Evolutionary conservation across 2,888 invertebrate species (phyloP).

Genomic region (Mechanitis mazaeus): DNA sequence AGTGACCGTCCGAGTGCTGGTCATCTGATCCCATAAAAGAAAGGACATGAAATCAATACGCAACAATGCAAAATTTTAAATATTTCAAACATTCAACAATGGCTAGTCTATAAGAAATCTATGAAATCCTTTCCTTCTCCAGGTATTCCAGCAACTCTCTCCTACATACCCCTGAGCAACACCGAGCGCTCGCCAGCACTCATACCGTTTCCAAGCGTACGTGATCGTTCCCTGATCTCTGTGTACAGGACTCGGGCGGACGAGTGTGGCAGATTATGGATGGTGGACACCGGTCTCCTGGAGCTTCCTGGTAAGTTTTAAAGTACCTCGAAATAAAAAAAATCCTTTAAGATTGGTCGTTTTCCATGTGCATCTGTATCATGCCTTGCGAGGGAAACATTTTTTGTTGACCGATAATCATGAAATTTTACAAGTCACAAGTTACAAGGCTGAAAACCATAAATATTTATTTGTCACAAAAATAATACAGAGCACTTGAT

Average conservation of each 20-base stretch:
- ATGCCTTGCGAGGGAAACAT: neutral
- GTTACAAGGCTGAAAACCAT: too few species aligned
- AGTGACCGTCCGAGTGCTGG: too few species aligned
- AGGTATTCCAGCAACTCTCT: constrained; percentile 80
- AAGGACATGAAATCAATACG: too few species aligned
- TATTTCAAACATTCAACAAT: too few species aligned
- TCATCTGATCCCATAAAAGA: too few species aligned
- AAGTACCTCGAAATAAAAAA: neutral
- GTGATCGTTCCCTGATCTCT: constrained; percentile 70
- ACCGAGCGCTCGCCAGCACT: constrained; percentile 50
- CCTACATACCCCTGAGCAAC: constrained; percentile 65
- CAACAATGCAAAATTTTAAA: too few species aligned
- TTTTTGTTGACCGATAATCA: too few species aligned
- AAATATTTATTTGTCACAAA: too few species aligned
- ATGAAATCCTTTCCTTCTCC: constrained; percentile 15
- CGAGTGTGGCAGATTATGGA: constrained; percentile 85
- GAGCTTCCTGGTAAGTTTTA: constrained; percentile 78
- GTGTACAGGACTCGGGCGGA: constrained; percentile 84
- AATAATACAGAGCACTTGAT: too few species aligned
- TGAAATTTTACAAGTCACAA: too few species aligned
- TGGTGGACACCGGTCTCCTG: constrained; percentile 84
- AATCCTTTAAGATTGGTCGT: too few species aligned
- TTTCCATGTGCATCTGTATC: neutral
- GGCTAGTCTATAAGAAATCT: too few species aligned
- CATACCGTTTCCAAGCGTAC: constrained; percentile 53